Evolutionary conservation across 2,113 vertebrate species (phyloP).

Genomic region (Chascanopsetta lugubris): DNA sequence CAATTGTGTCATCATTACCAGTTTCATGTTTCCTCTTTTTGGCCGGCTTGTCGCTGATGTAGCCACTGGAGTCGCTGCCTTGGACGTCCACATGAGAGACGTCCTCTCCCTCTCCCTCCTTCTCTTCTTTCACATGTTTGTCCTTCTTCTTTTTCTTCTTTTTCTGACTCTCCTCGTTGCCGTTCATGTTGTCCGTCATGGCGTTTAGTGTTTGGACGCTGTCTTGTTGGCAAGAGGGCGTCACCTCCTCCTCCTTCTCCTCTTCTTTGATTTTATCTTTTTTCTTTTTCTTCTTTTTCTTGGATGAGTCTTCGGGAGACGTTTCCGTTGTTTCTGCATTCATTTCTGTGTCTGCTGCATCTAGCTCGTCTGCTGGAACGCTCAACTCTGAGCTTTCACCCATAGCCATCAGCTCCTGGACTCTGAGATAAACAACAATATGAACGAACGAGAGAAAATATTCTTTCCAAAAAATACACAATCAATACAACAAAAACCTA

Average conservation of each 20-base stretch:
- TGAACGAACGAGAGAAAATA: neutral
- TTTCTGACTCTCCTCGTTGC: slow-evolving; percentile 27
- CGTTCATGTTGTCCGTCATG: slow-evolving; percentile 46
- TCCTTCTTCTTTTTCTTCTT: slow-evolving; percentile 76
- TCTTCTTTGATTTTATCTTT: slow-evolving; percentile 68
- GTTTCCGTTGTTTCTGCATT: slow-evolving; percentile 23
- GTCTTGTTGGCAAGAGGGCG: slow-evolving; percentile 2
- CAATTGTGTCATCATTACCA: slow-evolving; percentile 29
- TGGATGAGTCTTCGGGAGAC: slow-evolving; percentile 55
- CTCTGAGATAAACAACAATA: slow-evolving; percentile 47
- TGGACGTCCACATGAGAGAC: slow-evolving; percentile 67
- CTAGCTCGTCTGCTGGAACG: slow-evolving; percentile 3
- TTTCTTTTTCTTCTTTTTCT: slow-evolving; percentile 79
- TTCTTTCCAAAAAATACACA: neutral
- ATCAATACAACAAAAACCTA: neutral
- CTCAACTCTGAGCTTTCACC: slow-evolving; percentile 48
- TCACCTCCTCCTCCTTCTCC: slow-evolving; percentile 5
- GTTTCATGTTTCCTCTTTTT: slow-evolving; percentile 85
- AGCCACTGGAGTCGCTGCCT: slow-evolving; percentile 86
- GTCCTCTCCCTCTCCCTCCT: slow-evolving; percentile 21
- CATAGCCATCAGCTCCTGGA: slow-evolving; percentile 71
- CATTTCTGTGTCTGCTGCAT: slow-evolving; percentile 51
- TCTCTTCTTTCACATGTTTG: slow-evolving; percentile 65
- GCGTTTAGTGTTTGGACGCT: neutral
- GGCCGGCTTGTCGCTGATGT: slow-evolving; percentile 82